phyloP scores from a whole-genome alignment of 2,888 invertebrate genomes.

The Scotopteryx bipunctaria region DNA sequence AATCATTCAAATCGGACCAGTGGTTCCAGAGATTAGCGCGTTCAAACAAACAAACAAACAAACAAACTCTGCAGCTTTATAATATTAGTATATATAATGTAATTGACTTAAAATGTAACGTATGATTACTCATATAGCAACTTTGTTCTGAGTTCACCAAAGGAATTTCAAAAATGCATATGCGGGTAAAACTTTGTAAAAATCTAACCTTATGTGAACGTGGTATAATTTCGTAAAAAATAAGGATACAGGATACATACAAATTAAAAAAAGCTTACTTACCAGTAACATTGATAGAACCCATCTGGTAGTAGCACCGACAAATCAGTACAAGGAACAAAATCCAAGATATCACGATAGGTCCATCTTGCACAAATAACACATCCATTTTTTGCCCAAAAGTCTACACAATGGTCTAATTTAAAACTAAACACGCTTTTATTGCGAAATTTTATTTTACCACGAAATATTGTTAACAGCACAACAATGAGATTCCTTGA shows the following conservation, averaged over 20 bases:
- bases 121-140: no score
- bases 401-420: constrained; percentile 31
- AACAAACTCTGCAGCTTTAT: no score
- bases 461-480: constrained; percentile 18
- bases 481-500: constrained; percentile 22
- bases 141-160: no score
- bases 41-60: no score
- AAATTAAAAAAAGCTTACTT: constrained; percentile 38
- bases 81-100: no score
- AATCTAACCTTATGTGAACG: no score
- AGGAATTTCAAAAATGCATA: no score
- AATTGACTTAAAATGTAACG: no score
- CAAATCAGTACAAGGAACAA: constrained; percentile 72
- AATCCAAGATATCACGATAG: constrained; percentile 74
- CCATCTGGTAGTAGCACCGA: constrained; percentile 71
- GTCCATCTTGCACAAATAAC: constrained; percentile 68
- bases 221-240: background rate
- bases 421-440: constrained; percentile 25
- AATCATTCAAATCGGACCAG: no score
- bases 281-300: constrained; percentile 51
- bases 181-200: no score
- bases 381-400: constrained; percentile 54
- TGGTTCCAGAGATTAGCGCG: no score
- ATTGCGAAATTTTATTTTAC: constrained; percentile 20
- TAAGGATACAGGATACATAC: background rate